A percentile compares a stretch with the other conserved stretches of the same genome.
These are phyloP conservation scores for Delichon dasypus DNA, from an alignment of 2,797 vertebrate genomes.

Conservation along the genomic window DNA sequence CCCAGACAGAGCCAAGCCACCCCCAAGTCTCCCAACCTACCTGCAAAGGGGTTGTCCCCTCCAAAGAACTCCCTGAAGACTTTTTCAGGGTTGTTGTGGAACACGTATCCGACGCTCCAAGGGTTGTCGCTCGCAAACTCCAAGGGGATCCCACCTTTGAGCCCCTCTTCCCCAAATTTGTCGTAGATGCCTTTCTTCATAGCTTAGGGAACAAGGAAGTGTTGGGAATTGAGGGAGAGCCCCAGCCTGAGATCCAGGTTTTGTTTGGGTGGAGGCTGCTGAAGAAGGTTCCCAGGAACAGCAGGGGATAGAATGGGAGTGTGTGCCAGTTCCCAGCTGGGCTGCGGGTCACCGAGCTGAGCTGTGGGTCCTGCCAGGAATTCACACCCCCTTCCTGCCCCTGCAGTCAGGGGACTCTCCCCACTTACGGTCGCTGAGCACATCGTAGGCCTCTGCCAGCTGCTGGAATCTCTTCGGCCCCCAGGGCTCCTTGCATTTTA, in stretches of 20 bases:
- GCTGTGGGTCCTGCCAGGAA: too few relatives aligned
- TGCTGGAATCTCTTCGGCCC: slow-evolving; percentile 77
- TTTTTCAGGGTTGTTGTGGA: slow-evolving; percentile 87
- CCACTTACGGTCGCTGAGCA: slow-evolving; percentile 91
- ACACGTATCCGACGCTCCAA: slow-evolving; percentile 87
- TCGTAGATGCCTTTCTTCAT: slow-evolving; percentile 91
- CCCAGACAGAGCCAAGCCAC: too few relatives aligned
- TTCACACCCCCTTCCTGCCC: not conserved
- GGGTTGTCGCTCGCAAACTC: slow-evolving; percentile 77
- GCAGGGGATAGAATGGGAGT: not conserved
- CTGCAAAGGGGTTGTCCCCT: slow-evolving; percentile 90
- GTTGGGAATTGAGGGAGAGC: not conserved
- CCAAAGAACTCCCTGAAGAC: slow-evolving; percentile 93
- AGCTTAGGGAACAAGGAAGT: slow-evolving; percentile 67
- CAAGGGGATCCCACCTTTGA: slow-evolving; percentile 87
- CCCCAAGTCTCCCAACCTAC: slow-evolving; percentile 56
- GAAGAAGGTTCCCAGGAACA: fast-evolving
- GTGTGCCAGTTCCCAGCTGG: not conserved
- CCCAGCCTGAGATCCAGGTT: not conserved
- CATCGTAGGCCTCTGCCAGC: slow-evolving; percentile 91
- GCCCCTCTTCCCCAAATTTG: slow-evolving; percentile 92
- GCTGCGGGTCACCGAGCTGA: not conserved
- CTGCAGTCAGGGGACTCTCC: not conserved
- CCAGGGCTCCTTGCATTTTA: slow-evolving; percentile 71
- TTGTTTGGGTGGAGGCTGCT: not conserved